Evolutionary conservation across 2,113 vertebrate genomes (phyloP), one percentile per base, ranked within the genome.

Genomic region (Formicarius rufipectus): DNA sequence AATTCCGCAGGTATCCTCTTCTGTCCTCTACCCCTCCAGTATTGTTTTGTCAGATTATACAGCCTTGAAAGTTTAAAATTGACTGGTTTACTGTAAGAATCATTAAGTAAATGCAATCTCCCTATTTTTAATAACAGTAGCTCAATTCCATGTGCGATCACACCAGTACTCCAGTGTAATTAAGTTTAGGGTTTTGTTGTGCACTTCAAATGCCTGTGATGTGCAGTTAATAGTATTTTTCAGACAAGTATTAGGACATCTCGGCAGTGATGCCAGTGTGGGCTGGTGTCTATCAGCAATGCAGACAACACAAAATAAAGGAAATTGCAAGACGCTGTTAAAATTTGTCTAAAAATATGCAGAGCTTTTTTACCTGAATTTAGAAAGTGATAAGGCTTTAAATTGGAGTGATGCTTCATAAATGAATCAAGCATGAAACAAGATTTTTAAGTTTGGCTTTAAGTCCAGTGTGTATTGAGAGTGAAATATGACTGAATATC

Each of bases 121-220:
- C 97, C 92, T 97, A 25, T 97, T 98, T 98, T 97, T 97, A 98
- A 97, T 97, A 97, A 96, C 37, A 84, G 82, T 95, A 97, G 78
- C 94, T 98, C 92, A 96, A 96, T 98, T 97, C 97, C 96, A 95
- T 90, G 74, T 97, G 95, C 96, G 95, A 96, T 98, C 96, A 98
- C 76, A 90, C 85, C 95, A 96, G 93, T 92, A 82, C 91, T 97
- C 92, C 81, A 93, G 55, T 90, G 78, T 97, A 97, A 97, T 98
- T 98, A 98, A 98, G 93, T 95, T 97, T 98, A 96, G 95, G 84
- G 93, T 89, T 97, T 98, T 97, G 96, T 95, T 96, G 88, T 80
- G 81, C 56, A 84, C 90, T 97, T 97, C 89, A 89, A 89, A 97
- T 97, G 88, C 44, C 58, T 84, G 68, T 39, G 52, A 97, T 97